Evolutionary conservation across 2,888 invertebrate genomes (phyloP).

Genomic region (Ormyrus nitidulus): DNA sequence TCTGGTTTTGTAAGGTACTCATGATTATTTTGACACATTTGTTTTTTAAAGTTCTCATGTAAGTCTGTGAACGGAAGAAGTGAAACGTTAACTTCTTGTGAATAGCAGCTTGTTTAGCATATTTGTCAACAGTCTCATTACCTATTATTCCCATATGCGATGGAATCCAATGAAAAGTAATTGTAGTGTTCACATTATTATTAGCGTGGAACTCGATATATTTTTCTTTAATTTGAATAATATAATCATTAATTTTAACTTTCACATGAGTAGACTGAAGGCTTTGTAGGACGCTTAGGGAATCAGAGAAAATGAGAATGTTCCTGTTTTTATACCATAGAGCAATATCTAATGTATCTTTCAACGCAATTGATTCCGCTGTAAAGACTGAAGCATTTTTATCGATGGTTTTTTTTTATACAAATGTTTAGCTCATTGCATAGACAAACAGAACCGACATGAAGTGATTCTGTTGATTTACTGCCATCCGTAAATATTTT

Average conservation of each 20-base stretch:
- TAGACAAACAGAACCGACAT: constrained; percentile 6
- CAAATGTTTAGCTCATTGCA: constrained; percentile 19
- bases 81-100: neutral
- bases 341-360: constrained; percentile 12
- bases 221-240: constrained; percentile 23
- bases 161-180: constrained; percentile 10
- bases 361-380: constrained; percentile 13
- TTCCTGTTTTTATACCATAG: neutral
- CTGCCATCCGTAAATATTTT: no score
- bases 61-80: constrained; percentile 18
- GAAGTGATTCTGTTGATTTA: no score
- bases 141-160: neutral
- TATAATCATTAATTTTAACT: constrained; percentile 5
- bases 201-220: constrained; percentile 4
- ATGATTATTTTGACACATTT: constrained; percentile 17
- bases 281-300: constrained; percentile 9
- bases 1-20: constrained; percentile 7
- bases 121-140: constrained; percentile 18
- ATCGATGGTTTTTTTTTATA: constrained; percentile 4
- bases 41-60: constrained; percentile 17
- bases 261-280: constrained; percentile 2
- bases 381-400: constrained; percentile 1
- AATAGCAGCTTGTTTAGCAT: constrained; percentile 9
- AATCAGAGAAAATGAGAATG: constrained; percentile 17
- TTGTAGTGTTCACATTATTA: constrained; percentile 3